phyloP scores from a whole-genome alignment of 2,113 vertebrate species.

The Aldabrachelys gigantea region DNA sequence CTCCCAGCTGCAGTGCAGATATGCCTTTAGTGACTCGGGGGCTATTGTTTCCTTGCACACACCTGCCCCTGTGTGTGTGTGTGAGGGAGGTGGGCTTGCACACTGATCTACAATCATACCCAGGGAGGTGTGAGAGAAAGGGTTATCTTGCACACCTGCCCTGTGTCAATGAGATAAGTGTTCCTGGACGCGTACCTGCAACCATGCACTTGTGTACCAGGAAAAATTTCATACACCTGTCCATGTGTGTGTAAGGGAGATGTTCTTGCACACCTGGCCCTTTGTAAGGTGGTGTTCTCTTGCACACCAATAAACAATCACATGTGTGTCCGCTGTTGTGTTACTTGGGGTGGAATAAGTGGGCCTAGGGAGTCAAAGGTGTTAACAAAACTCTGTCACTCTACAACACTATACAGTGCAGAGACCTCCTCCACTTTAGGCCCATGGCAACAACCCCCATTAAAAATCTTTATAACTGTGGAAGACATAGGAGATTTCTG shows the following conservation, averaged over 20 bases:
- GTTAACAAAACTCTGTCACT: background rate
- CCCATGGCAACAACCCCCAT: background rate
- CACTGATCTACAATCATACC: background rate
- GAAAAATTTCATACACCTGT: constrained; percentile 35
- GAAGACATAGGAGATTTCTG: background rate
- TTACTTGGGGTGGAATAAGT: background rate
- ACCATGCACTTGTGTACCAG: constrained; percentile 30
- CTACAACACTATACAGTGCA: background rate
- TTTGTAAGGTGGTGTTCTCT: background rate
- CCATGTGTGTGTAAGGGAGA: fast-evolving
- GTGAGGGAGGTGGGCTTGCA: constrained; percentile 17
- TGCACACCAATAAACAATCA: background rate
- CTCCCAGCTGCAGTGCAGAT: background rate
- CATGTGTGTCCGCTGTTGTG: background rate
- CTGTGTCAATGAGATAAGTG: constrained; percentile 14
- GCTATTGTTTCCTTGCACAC: background rate
- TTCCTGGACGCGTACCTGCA: constrained; percentile 31
- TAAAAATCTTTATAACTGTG: background rate
- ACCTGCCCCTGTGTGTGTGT: background rate
- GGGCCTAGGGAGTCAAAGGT: background rate
- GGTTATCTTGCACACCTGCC: constrained; percentile 1
- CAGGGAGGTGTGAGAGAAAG: background rate
- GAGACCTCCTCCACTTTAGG: background rate
- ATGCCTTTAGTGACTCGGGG: background rate
- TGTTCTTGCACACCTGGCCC: background rate